Conservation (phyloP, 2,113 vertebrate genomes). For the Cyprinodon tularosa region DNA sequence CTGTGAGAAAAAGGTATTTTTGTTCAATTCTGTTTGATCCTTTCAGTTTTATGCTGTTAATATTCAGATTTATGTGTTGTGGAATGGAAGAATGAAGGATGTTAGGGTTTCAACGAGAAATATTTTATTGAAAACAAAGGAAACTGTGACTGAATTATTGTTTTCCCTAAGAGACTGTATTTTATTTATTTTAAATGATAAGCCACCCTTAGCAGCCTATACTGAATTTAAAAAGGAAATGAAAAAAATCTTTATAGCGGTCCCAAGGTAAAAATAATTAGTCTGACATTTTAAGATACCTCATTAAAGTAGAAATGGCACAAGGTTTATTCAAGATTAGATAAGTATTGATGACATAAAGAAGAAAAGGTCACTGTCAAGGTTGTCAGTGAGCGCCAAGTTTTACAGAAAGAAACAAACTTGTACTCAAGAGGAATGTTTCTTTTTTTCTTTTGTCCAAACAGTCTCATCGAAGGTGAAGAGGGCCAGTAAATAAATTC, state of each 20-base stretch:
- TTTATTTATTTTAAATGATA: conserved; percentile 1
- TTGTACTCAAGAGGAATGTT: not conserved
- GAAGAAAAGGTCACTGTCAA: conserved; percentile 37
- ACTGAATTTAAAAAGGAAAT: conserved; percentile 2
- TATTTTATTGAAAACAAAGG: not conserved
- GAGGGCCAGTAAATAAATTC: conserved; percentile 1
- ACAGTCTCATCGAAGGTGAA: conserved; percentile 4
- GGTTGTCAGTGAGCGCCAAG: conserved; percentile 14
- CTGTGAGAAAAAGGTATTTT: too few relatives aligned
- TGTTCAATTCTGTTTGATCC: too few relatives aligned
- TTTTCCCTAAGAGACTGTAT: conserved; percentile 4
- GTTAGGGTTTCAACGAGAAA: not conserved
- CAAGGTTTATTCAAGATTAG: conserved; percentile 53
- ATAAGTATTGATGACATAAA: conserved; percentile 43
- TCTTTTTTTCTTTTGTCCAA: conserved; percentile 4
- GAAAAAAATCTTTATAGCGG: conserved; percentile 22
- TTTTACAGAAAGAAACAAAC: conserved; percentile 26
- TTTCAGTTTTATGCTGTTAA: not conserved
- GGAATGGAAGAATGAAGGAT: not conserved
- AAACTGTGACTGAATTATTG: not conserved
- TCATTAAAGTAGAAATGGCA: conserved; percentile 59
- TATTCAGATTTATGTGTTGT: not conserved
- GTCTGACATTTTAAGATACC: conserved; percentile 58
- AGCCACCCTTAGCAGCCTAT: not conserved
- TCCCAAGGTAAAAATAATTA: conserved; percentile 14